Conservation (phyloP, 1,140 invertebrate species). For the Manduca sexta region DNA sequence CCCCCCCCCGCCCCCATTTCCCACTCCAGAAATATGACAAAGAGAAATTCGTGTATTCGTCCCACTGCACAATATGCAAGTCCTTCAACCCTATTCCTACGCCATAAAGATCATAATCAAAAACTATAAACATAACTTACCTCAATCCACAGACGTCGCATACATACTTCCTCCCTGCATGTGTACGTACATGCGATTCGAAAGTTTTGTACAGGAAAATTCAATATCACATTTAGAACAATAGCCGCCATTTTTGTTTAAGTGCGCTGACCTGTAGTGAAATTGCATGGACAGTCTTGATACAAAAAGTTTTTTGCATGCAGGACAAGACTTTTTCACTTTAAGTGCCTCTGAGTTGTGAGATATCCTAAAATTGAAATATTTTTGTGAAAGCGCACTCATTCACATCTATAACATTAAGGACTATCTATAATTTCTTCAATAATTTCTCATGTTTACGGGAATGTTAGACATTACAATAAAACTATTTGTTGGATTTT, state of each 20-base stretch:
- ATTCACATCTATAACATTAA: too few species aligned
- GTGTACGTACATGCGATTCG: neutral
- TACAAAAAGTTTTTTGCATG: constrained; percentile 21
- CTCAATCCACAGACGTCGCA: constrained; percentile 45
- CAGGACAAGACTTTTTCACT: constrained; percentile 24
- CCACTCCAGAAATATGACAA: too few species aligned
- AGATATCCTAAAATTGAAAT: constrained; percentile 30
- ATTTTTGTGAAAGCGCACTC: too few species aligned
- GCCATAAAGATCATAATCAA: constrained; percentile 15
- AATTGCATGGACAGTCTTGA: constrained; percentile 31
- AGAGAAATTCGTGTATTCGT: too few species aligned
- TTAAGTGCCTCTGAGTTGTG: constrained; percentile 20
- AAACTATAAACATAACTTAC: constrained; percentile 31
- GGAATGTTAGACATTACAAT: too few species aligned
- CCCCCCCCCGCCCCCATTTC: too few species aligned
- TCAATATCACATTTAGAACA: constrained; percentile 26
- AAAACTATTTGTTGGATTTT: too few species aligned
- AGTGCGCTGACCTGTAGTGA: constrained; percentile 47
- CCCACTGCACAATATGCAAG: too few species aligned
- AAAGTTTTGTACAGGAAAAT: neutral
- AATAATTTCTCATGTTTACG: too few species aligned
- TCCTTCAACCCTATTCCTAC: too few species aligned
- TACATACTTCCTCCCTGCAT: constrained; percentile 18
- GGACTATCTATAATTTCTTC: too few species aligned
- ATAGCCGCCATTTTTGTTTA: constrained; percentile 37